A percentile compares a stretch with the other conserved stretches of the same genome.
Evolutionary conservation across 2,113 vertebrate species (phyloP).

Genomic region (Burhinus oedicnemus): DNA sequence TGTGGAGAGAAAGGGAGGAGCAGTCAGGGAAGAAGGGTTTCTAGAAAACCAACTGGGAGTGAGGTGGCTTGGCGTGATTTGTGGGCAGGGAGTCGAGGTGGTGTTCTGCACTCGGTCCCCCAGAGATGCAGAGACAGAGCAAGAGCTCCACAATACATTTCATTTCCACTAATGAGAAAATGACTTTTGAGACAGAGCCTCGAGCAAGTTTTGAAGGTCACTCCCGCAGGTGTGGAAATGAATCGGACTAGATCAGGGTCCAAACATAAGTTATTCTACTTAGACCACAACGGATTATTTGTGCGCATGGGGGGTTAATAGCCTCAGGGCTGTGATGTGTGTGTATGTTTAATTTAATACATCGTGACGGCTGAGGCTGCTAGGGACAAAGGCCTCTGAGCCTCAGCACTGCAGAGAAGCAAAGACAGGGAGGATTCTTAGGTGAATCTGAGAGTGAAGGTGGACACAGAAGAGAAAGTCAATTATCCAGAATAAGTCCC

Average conservation of each 20-base stretch:
- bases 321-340: constrained; percentile 1
- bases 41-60: not conserved
- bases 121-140: not conserved
- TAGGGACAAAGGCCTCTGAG: not conserved
- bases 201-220: constrained; percentile 33
- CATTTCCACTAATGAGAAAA: constrained; percentile 20
- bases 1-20: not conserved
- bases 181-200: not conserved
- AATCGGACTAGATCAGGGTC: not conserved
- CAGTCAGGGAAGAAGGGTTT: not conserved
- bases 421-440: not conserved
- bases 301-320: not conserved
- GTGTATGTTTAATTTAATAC: constrained; percentile 12
- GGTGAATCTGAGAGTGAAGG: not conserved
- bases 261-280: not conserved
- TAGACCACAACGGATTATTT: not conserved
- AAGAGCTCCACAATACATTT: not conserved
- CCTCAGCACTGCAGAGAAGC: not conserved
- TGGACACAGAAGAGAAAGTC: not conserved
- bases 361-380: not conserved
- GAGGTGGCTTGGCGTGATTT: not conserved
- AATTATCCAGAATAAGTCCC: not conserved
- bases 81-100: not conserved
- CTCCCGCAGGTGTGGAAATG: constrained; percentile 22
- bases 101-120: not conserved